Evolutionary conservation across 2,113 vertebrate genomes (phyloP).

Genomic region (Halichoeres trimaculatus): DNA sequence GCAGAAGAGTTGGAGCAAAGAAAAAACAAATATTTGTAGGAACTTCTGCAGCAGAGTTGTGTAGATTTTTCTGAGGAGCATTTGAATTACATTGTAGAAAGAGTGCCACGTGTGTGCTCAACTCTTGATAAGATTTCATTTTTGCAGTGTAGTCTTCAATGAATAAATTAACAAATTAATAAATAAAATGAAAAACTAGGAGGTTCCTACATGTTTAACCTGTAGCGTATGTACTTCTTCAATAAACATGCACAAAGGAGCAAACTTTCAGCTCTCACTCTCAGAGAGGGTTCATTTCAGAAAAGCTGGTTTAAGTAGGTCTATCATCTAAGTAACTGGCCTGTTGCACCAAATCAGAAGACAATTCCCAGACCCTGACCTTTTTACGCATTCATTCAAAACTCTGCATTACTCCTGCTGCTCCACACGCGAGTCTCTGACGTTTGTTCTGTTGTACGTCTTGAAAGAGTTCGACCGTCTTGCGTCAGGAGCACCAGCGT

Average conservation of each 20-base stretch:
- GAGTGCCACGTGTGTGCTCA: too few relatives aligned
- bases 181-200: too few relatives aligned
- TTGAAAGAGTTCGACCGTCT: neutral
- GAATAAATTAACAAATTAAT: too few relatives aligned
- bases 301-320: neutral
- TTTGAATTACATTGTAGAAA: too few relatives aligned
- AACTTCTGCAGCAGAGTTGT: too few relatives aligned
- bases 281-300: neutral
- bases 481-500: neutral
- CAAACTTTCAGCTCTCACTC: neutral
- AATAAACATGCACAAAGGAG: neutral
- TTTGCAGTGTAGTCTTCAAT: too few relatives aligned
- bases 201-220: too few relatives aligned
- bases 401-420: neutral
- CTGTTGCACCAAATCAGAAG: neutral
- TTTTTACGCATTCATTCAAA: slow-evolving; percentile 28
- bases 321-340: neutral
- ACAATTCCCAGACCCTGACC: slow-evolving; percentile 12
- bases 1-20: too few relatives aligned
- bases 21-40: too few relatives aligned
- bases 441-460: neutral
- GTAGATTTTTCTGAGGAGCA: too few relatives aligned
- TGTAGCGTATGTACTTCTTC: too few relatives aligned
- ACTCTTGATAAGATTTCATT: too few relatives aligned
- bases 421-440: neutral